Conservation (phyloP, 23 tunicate species). For the Botrylloides violaceus region DNA sequence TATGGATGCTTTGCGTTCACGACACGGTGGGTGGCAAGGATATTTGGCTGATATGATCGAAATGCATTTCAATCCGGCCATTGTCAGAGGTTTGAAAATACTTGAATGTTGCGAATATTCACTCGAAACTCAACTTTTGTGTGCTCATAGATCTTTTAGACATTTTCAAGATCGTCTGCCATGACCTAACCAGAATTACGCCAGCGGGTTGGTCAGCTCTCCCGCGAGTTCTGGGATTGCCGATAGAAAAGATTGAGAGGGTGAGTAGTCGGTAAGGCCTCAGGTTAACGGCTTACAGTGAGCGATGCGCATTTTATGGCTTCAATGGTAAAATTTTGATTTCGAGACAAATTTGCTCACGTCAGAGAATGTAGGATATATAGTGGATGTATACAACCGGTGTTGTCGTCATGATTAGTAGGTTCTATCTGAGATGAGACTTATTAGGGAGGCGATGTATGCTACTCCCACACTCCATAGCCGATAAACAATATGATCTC, state of each 20-base stretch:
- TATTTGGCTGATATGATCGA: constrained; percentile 78
- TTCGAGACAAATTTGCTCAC: too few species aligned
- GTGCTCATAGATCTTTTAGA: constrained; percentile 39
- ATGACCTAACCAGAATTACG: constrained; percentile 47
- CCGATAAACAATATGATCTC: background rate
- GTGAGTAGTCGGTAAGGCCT: constrained; percentile 33
- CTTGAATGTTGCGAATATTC: too few species aligned
- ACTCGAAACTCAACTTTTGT: too few species aligned
- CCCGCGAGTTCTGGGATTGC: constrained; percentile 53
- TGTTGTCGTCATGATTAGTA: too few species aligned
- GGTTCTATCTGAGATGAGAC: too few species aligned
- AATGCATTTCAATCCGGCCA: constrained; percentile 36
- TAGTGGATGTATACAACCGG: too few species aligned
- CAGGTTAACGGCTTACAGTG: too few species aligned
- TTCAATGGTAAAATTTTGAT: too few species aligned
- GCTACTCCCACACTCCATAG: too few species aligned
- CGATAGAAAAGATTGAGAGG: constrained; percentile 30
- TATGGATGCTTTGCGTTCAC: constrained; percentile 58
- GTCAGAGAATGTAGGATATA: too few species aligned
- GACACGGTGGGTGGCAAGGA: constrained; percentile 85
- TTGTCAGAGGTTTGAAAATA: constrained; percentile 35
- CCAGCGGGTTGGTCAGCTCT: constrained; percentile 82
- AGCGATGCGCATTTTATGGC: too few species aligned
- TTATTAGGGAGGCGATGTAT: too few species aligned
- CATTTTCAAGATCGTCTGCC: constrained; percentile 63